These are phyloP conservation scores for Popillia japonica DNA, from an alignment of 1,140 invertebrate genomes.

Conservation along the genomic window DNA sequence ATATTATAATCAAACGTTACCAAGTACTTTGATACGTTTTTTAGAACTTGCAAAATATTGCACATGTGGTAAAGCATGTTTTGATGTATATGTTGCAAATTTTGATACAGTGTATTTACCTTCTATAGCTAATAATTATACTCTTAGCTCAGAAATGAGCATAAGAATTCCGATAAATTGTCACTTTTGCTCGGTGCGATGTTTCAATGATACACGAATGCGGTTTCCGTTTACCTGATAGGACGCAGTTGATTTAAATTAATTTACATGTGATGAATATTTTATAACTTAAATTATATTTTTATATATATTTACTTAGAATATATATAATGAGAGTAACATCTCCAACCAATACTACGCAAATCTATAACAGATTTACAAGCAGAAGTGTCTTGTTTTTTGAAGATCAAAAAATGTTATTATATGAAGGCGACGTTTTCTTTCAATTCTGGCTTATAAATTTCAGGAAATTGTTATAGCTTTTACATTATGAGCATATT, in stretches of 20 bases:
- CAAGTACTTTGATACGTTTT: conserved; percentile 67
- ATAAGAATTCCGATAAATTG: conserved; percentile 64
- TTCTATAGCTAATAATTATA: conserved; percentile 60
- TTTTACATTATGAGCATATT: too few species aligned
- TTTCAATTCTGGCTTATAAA: too few species aligned
- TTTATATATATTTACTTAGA: too few species aligned
- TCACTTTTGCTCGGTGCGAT: conserved; percentile 68
- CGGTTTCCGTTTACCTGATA: conserved; percentile 56
- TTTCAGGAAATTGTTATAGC: too few species aligned
- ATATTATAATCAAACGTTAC: conserved; percentile 67
- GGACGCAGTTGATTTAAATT: conserved; percentile 58
- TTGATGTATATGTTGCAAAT: conserved; percentile 61
- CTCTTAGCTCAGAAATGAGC: conserved; percentile 57
- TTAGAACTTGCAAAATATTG: conserved; percentile 70
- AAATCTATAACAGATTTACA: too few species aligned
- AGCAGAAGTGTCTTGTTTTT: too few species aligned
- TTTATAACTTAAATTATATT: too few species aligned
- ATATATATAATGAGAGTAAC: too few species aligned
- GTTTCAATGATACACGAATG: conserved; percentile 58
- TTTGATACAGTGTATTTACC: conserved; percentile 59
- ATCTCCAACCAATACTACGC: too few species aligned
- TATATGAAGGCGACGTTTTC: too few species aligned
- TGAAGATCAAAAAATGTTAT: too few species aligned
- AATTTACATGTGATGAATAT: conserved; percentile 15
- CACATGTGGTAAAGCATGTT: conserved; percentile 68